A percentile compares a stretch with the other conserved stretches of the same genome.
Evolutionary conservation across 2,888 invertebrate species (phyloP).

Genomic region (Bombylius major): DNA sequence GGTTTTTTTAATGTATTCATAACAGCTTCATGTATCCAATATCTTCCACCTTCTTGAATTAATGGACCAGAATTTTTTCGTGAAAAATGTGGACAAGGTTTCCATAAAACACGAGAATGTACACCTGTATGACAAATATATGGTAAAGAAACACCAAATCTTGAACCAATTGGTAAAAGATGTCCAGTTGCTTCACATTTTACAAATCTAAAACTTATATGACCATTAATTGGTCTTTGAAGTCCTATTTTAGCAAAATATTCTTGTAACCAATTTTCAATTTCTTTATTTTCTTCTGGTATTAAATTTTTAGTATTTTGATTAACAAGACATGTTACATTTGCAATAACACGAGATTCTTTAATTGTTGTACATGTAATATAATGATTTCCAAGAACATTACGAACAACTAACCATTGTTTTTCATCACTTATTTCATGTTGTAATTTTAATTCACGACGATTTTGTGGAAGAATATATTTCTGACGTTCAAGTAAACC

Average conservation of each 20-base stretch:
- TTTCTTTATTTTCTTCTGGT: constrained; percentile 52
- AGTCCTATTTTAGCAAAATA: constrained; percentile 55
- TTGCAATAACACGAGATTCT: constrained; percentile 63
- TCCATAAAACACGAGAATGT: constrained; percentile 51
- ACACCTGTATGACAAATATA: constrained; percentile 65
- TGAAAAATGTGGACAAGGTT: constrained; percentile 49
- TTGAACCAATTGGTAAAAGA: constrained; percentile 51
- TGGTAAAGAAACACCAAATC: constrained; percentile 67
- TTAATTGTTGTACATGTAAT: constrained; percentile 74
- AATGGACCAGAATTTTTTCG: constrained; percentile 42
- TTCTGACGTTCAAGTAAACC: constrained; percentile 61
- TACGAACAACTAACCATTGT: constrained; percentile 68
- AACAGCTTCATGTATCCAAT: constrained; percentile 49
- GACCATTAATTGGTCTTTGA: constrained; percentile 58
- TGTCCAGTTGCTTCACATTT: constrained; percentile 46
- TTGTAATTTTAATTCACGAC: constrained; percentile 50
- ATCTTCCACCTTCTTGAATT: constrained; percentile 38
- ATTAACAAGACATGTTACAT: constrained; percentile 66
- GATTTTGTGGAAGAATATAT: constrained; percentile 52
- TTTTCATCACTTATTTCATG: constrained; percentile 59
- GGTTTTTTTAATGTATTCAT: constrained; percentile 38
- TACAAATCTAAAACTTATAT: constrained; percentile 65
- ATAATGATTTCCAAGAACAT: constrained; percentile 61
- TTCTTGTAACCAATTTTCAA: constrained; percentile 57
- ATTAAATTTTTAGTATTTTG: constrained; percentile 51